A percentile compares a stretch with the other conserved stretches of the same genome.
phyloP scores from a whole-genome alignment of 2,113 vertebrate genomes.

The Mixornis gularis region DNA sequence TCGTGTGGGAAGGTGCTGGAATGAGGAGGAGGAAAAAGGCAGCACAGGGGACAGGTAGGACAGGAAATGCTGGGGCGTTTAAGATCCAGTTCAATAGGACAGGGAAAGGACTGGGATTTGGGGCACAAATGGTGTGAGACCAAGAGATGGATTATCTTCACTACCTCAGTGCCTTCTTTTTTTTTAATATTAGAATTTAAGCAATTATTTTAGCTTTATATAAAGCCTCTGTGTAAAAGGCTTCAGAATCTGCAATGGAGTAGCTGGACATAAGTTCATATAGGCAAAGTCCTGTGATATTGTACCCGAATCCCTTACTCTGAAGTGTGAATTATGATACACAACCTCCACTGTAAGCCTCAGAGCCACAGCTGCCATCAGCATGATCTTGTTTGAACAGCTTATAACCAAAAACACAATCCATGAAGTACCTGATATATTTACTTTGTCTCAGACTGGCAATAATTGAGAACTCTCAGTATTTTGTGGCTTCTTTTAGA shows the following conservation, averaged over 20 bases:
- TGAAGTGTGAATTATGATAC: not conserved
- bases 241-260: not conserved
- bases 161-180: not conserved
- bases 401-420: not conserved
- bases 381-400: not conserved
- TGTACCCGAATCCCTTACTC: not conserved
- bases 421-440: not conserved
- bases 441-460: not conserved
- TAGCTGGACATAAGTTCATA: not conserved
- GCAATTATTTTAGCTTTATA: not conserved
- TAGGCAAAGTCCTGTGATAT: not conserved
- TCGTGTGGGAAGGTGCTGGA: conserved; percentile 4
- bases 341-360: not conserved
- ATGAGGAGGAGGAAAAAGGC: not conserved
- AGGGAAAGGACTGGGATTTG: not conserved
- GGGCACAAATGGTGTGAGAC: not conserved
- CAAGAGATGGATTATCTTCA: not conserved
- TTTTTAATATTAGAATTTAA: not conserved
- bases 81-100: not conserved
- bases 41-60: not conserved
- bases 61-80: not conserved
- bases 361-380: not conserved
- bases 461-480: not conserved
- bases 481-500: not conserved
- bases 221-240: not conserved